Evolutionary conservation across 2,888 invertebrate genomes (phyloP).

Genomic region (Drosophila infuscata): DNA sequence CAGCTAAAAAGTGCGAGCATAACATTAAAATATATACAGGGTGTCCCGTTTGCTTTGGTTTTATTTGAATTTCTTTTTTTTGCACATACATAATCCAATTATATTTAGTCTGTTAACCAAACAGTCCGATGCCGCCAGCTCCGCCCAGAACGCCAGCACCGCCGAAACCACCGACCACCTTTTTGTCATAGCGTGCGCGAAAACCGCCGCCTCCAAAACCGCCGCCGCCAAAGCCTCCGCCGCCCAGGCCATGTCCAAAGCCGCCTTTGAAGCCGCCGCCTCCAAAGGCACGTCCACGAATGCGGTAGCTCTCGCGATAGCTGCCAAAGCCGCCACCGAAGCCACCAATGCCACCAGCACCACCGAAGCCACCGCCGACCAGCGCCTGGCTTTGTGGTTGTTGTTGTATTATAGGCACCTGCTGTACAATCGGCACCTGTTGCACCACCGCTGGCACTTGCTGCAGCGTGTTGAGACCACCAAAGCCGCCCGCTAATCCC

Average conservation of each 20-base stretch:
- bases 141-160: slow-evolving; percentile 58
- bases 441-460: slow-evolving; percentile 62
- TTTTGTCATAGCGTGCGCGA: slow-evolving; percentile 66
- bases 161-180: slow-evolving; percentile 67
- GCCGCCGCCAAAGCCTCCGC: slow-evolving; percentile 49
- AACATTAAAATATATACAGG: slow-evolving; percentile 60
- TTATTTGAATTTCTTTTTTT: slow-evolving; percentile 12
- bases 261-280: slow-evolving; percentile 61
- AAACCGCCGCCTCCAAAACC: slow-evolving; percentile 63
- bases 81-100: slow-evolving; percentile 13
- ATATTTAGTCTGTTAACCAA: slow-evolving; percentile 19
- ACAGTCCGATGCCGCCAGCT: slow-evolving; percentile 32
- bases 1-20: slow-evolving; percentile 62
- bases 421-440: slow-evolving; percentile 65
- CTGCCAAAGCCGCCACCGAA: slow-evolving; percentile 76
- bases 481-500: slow-evolving; percentile 25
- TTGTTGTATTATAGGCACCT: slow-evolving; percentile 57
- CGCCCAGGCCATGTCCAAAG: slow-evolving; percentile 45
- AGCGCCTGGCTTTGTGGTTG: slow-evolving; percentile 47
- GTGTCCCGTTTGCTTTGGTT: slow-evolving; percentile 46
- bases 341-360: slow-evolving; percentile 42
- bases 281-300: slow-evolving; percentile 76
- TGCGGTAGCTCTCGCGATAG: slow-evolving; percentile 69
- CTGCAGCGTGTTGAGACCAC: slow-evolving; percentile 46
- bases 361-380: slow-evolving; percentile 33